These are phyloP conservation scores for Platycercus adscitus DNA, from an alignment of 2,113 vertebrate genomes.

Conservation along the genomic window DNA sequence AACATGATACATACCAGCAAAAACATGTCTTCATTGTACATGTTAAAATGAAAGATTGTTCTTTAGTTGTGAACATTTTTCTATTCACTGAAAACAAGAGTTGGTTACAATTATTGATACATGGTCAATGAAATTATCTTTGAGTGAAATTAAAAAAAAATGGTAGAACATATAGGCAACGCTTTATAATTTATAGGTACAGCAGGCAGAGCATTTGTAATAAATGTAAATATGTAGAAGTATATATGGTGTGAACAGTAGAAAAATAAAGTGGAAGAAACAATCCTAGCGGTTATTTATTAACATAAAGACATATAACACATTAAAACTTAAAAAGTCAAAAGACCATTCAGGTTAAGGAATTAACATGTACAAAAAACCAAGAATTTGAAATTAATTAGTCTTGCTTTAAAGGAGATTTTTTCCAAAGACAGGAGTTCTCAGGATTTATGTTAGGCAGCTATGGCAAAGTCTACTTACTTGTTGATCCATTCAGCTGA, in stretches of 20 bases:
- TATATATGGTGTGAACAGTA: not conserved
- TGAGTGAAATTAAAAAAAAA: not conserved
- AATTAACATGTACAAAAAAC: not conserved
- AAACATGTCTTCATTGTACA: not conserved
- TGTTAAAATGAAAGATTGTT: not conserved
- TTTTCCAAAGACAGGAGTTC: not conserved
- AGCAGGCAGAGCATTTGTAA: not conserved
- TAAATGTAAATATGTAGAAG: not conserved
- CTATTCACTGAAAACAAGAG: not conserved
- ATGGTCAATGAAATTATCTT: not conserved
- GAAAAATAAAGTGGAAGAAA: not conserved
- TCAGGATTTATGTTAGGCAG: not conserved
- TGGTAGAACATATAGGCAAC: not conserved
- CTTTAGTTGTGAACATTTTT: not conserved
- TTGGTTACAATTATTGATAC: not conserved
- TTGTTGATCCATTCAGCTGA: not conserved
- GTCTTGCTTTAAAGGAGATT: not conserved
- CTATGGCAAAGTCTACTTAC: not conserved
- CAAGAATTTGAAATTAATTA: not conserved
- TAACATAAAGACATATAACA: not conserved
- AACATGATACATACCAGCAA: not conserved
- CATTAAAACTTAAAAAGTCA: not conserved
- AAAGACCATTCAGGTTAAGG: not conserved
- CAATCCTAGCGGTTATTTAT: not conserved
- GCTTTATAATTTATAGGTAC: not conserved